Evolutionary conservation across 2,888 invertebrate species (phyloP).

Genomic region (Drosophila rellima): DNA sequence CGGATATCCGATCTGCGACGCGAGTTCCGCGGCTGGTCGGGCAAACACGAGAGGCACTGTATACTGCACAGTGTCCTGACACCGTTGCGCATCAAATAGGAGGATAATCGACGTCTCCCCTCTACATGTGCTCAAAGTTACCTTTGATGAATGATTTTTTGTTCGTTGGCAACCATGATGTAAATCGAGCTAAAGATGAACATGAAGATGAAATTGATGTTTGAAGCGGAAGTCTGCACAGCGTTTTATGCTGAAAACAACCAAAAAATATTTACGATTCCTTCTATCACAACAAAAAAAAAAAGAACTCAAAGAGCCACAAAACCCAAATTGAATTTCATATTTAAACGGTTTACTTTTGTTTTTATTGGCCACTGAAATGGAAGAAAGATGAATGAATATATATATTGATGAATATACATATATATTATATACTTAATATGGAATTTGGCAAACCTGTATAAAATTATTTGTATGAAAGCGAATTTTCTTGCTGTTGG

Average conservation of each 20-base stretch:
- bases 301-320: conserved; percentile 50
- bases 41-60: conserved; percentile 85
- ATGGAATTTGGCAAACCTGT: conserved; percentile 62
- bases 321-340: conserved; percentile 51
- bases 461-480: conserved; percentile 67
- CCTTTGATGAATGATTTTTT: conserved; percentile 57
- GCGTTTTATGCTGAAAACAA: conserved; percentile 75
- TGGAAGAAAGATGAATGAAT: conserved; percentile 30
- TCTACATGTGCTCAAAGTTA: conserved; percentile 61
- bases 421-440: conserved; percentile 43
- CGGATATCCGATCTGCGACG: conserved; percentile 75
- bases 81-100: conserved; percentile 81
- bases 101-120: conserved; percentile 15
- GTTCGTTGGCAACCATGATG: conserved; percentile 32
- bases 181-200: conserved; percentile 30
- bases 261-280: conserved; percentile 64
- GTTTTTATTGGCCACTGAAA: conserved; percentile 38
- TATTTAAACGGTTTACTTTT: conserved; percentile 35
- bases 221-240: conserved; percentile 61
- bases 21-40: conserved; percentile 85
- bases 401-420: conserved; percentile 34
- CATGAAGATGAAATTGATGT: conserved; percentile 48
- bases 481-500: conserved; percentile 82
- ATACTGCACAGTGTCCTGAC: conserved; percentile 84
- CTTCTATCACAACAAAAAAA: conserved; percentile 46